These are phyloP conservation scores for Cheirogaleus major DNA, from an alignment of 2,797 vertebrate genomes.

Conservation along the genomic window DNA sequence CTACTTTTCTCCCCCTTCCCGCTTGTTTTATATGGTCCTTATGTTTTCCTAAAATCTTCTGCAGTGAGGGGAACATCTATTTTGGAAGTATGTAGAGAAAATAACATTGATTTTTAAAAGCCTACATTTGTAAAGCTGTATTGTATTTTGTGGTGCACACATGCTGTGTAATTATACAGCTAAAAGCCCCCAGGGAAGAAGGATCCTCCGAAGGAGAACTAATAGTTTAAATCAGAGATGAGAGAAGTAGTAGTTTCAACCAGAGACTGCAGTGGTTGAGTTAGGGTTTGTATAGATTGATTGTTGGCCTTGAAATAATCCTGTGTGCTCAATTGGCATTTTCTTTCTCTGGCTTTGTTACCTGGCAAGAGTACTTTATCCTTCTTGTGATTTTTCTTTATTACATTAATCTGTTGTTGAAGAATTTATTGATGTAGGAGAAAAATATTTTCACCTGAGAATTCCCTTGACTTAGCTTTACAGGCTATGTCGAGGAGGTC, in stretches of 20 bases:
- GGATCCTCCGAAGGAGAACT: not conserved
- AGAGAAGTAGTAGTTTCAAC: not conserved
- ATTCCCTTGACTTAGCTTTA: not conserved
- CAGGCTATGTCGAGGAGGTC: not conserved
- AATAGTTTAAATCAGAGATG: not conserved
- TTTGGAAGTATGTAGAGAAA: slow-evolving; percentile 54
- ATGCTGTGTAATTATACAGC: slow-evolving; percentile 1
- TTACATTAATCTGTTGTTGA: slow-evolving; percentile 2
- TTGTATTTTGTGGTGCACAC: slow-evolving; percentile 31
- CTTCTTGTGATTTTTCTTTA: slow-evolving; percentile 13
- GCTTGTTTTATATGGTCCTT: not conserved
- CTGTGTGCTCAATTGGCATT: not conserved
- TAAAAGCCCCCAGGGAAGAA: slow-evolving; percentile 18
- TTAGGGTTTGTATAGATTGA: not conserved
- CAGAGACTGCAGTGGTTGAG: not conserved
- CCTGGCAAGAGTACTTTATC: not conserved
- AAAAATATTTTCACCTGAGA: not conserved
- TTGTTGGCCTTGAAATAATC: not conserved
- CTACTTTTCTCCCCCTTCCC: not conserved
- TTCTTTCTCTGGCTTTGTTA: not conserved
- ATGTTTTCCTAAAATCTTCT: slow-evolving; percentile 33
- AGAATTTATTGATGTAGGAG: not conserved
- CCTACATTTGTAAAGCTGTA: slow-evolving; percentile 24
- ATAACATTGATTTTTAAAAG: slow-evolving; percentile 42
- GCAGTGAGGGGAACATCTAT: not conserved